A percentile compares a stretch with the other conserved stretches of the same genome.
These are phyloP conservation scores for Oplegnathus fasciatus DNA, from an alignment of 2,113 vertebrate genomes.

Conservation along the genomic window DNA sequence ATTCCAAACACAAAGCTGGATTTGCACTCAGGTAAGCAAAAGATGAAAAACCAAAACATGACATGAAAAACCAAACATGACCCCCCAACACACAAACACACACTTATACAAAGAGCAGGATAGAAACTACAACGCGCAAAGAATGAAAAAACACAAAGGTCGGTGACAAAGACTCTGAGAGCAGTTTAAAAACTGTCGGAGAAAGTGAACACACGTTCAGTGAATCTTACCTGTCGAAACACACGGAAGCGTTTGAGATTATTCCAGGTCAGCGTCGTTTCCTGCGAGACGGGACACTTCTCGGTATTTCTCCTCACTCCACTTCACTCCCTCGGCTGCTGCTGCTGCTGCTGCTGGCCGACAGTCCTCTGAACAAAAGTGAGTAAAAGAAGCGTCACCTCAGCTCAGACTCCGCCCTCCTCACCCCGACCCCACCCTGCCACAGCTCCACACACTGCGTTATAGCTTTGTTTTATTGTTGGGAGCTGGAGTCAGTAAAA, in stretches of 20 bases:
- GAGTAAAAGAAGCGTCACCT: constrained; percentile 74
- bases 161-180: neutral
- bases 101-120: neutral
- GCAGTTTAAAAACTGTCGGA: neutral
- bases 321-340: constrained; percentile 10
- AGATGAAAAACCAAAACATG: neutral
- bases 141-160: neutral
- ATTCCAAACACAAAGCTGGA: constrained; percentile 13
- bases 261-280: constrained; percentile 44
- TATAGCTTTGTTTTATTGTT: neutral
- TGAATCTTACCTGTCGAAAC: constrained; percentile 67
- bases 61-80: too few species aligned
- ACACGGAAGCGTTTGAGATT: neutral
- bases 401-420: constrained; percentile 70
- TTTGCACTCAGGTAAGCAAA: neutral
- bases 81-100: accelerated
- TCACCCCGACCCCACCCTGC: constrained; percentile 72
- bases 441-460: neutral
- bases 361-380: constrained; percentile 64
- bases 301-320: constrained; percentile 17
- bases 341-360: constrained; percentile 38
- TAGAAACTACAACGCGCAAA: accelerated
- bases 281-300: neutral
- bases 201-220: neutral
- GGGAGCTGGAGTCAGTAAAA: neutral